These are phyloP conservation scores for Panthera tigris DNA, from an alignment of 2,113 vertebrate genomes.

Conservation along the genomic window DNA sequence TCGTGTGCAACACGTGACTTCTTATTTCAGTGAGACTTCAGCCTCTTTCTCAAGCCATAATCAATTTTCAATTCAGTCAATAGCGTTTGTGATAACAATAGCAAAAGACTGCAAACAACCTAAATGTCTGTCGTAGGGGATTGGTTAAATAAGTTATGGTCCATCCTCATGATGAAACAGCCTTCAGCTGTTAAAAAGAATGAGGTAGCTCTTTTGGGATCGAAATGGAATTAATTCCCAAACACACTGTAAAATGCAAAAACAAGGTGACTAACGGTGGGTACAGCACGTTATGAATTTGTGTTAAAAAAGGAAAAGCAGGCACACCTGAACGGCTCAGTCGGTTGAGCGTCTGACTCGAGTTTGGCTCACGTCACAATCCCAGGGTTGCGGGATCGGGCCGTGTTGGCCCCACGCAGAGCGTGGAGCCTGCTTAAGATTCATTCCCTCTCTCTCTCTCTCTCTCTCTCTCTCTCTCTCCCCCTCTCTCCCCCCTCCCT, in stretches of 20 bases:
- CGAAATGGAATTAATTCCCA: background rate
- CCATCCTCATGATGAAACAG: background rate
- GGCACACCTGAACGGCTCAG: background rate
- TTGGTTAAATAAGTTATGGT: background rate
- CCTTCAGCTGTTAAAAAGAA: background rate
- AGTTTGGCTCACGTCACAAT: background rate
- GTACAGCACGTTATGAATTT: background rate
- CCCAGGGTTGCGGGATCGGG: background rate
- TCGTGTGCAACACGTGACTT: background rate
- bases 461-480: no score
- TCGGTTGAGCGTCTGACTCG: background rate
- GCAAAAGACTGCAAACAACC: background rate
- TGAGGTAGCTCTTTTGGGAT: background rate
- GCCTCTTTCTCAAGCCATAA: conserved; percentile 1
- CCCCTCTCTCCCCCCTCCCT: no score
- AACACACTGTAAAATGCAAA: background rate
- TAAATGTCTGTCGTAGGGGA: background rate
- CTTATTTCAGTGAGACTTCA: conserved; percentile 38
- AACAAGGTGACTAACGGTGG: background rate
- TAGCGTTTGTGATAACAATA: background rate
- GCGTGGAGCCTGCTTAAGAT: no score
- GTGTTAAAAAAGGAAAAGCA: background rate
- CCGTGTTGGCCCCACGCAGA: no score
- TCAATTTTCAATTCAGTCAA: background rate
- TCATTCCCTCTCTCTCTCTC: no score